phyloP scores from a whole-genome alignment of 2,888 invertebrate genomes.

The Bimastos eiseni region DNA sequence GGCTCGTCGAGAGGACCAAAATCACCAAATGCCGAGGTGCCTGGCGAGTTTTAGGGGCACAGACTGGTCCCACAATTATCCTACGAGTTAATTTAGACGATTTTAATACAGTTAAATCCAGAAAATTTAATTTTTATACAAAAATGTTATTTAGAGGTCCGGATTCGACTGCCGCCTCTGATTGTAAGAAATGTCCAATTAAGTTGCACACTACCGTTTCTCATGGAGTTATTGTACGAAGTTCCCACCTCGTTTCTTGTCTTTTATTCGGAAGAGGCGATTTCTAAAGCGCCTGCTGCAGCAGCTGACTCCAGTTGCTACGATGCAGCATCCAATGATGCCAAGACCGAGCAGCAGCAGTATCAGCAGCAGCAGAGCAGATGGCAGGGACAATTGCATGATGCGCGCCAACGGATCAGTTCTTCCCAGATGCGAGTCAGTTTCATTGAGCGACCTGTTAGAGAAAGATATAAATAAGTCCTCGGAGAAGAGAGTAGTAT shows the following conservation, averaged over 20 bases:
- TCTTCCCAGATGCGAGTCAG: not conserved
- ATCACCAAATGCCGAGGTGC: too few relatives aligned
- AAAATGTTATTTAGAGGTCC: too few relatives aligned
- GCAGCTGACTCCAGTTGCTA: not conserved
- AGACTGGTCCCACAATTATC: too few relatives aligned
- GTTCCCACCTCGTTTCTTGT: slow-evolving; percentile 13
- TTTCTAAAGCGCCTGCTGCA: not conserved
- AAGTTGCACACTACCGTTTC: not conserved
- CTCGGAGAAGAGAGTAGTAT: not conserved
- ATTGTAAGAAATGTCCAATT: too few relatives aligned
- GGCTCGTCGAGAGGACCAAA: too few relatives aligned
- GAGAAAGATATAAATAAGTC: not conserved
- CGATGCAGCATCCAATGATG: not conserved
- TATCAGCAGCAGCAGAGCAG: slow-evolving; percentile 13
- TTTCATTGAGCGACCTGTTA: not conserved
- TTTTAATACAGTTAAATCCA: too few relatives aligned
- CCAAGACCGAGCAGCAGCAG: not conserved
- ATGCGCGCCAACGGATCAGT: not conserved
- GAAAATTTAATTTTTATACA: too few relatives aligned
- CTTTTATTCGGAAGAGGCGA: slow-evolving; percentile 5
- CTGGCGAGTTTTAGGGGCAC: too few relatives aligned
- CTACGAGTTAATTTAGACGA: too few relatives aligned
- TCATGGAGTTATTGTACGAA: not conserved
- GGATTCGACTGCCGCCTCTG: too few relatives aligned
- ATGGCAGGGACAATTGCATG: not conserved